phyloP scores from a whole-genome alignment of 2,797 vertebrate genomes.

The Enteromius viviparus region DNA sequence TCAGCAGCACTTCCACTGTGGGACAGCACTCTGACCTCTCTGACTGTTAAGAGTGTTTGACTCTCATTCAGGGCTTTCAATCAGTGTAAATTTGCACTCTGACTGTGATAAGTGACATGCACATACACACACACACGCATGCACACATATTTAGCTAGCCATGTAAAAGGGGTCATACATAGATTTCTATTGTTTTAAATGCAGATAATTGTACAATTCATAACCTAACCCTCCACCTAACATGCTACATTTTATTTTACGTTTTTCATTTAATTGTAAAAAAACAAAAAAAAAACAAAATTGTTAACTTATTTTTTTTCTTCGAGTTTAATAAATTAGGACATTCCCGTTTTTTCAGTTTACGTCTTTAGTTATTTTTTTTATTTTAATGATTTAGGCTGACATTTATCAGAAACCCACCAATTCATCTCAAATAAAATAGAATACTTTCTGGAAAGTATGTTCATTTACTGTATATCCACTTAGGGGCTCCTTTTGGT shows the following conservation, averaged over 20 bases:
- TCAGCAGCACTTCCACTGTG: background rate
- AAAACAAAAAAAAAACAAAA: too few relatives aligned
- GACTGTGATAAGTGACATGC: conserved; percentile 10
- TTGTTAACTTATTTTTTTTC: background rate
- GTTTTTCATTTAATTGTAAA: too few relatives aligned
- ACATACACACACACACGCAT: background rate
- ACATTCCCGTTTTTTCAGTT: background rate
- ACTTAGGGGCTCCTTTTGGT: too few relatives aligned
- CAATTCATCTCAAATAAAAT: too few relatives aligned
- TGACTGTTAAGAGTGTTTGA: conserved; percentile 41
- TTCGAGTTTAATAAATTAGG: background rate
- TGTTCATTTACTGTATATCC: too few relatives aligned
- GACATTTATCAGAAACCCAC: too few relatives aligned
- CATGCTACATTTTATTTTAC: background rate
- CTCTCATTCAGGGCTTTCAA: conserved; percentile 29
- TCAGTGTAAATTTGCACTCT: conserved; percentile 53
- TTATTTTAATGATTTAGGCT: too few relatives aligned
- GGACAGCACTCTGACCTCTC: conserved; percentile 2
- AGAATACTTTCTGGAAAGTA: too few relatives aligned
- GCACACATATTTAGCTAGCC: background rate
- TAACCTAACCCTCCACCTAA: background rate
- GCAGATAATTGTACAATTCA: background rate
- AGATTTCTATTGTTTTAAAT: background rate
- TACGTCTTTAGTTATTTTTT: background rate
- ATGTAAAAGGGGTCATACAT: background rate